A percentile compares a stretch with the other conserved stretches of the same genome.
These are phyloP conservation scores for Otus sunia DNA, from an alignment of 2,113 vertebrate genomes.

Conservation along the genomic window DNA sequence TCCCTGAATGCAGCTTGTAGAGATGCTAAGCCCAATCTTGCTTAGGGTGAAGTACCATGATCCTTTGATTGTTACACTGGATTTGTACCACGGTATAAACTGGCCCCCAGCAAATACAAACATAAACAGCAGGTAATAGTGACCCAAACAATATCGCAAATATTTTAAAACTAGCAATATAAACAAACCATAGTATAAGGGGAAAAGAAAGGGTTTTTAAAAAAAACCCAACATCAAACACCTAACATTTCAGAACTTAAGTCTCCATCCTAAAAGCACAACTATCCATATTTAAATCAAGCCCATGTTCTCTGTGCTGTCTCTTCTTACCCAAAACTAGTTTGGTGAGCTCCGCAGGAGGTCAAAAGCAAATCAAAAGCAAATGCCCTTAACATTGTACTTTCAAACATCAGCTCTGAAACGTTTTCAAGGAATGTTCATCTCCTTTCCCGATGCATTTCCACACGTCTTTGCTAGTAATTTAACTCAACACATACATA, in stretches of 20 bases:
- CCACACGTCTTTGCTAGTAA: background rate
- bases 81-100: background rate
- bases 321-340: background rate
- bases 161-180: background rate
- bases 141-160: background rate
- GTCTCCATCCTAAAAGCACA: background rate
- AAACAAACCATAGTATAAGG: background rate
- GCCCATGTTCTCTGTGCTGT: background rate
- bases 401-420: background rate
- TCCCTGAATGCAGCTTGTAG: background rate
- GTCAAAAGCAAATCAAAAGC: background rate
- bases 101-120: background rate
- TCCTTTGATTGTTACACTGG: background rate
- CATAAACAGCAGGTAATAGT: background rate
- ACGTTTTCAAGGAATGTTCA: background rate
- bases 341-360: background rate
- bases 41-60: background rate
- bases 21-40: background rate
- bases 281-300: background rate
- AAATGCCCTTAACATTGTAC: background rate
- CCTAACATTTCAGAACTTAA: background rate
- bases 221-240: background rate
- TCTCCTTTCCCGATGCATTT: background rate
- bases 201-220: background rate
- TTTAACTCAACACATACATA: background rate